Evolutionary conservation across 30 jellyfish, hydroid and myxozoan species (phyloP), one percentile per base, ranked within the genome.

Genomic region (Aurelia aurita): DNA sequence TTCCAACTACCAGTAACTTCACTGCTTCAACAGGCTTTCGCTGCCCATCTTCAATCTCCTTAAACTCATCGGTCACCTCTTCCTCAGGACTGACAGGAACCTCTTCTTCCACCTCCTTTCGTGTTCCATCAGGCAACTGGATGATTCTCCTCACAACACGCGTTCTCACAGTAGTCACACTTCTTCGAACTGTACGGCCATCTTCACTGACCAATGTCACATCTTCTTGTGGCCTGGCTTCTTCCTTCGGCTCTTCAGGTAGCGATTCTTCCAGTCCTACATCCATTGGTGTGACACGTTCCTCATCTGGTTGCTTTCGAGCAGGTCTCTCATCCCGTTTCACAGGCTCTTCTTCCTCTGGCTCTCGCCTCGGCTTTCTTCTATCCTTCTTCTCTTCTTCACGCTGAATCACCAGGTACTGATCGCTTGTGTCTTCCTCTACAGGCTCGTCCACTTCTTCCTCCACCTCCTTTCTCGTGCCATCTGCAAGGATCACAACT

Each of bases 41-140:
- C 44, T 65, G 47, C 21, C 77, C 74, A 14, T 60, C 92, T 13
- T 15, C 72, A 49, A 31, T 25, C 59, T 21, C 92, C 4, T 54
- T 76, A 25, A 44, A 35, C 1, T 25, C 64, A 27, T 39, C 82
- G 18, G 68, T 55, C 12, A 46, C 61, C 54, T 89, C 91, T 32
- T 74, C 86, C 27, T 64, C 88, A 19, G 88, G 63, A 20, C 86
- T 70, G 35, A 72, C 84, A 9, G 95, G 95, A 46, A 85, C 96
- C 79, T 84, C 96, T 29, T 90, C 96, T 61, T 91, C 98, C 19
- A 91, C 72, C 85, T 84, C 98, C 47, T 84, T 76, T 20, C 87
- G 72, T 31, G 94, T 76, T 34, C 96, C 98, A 53, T 91, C 98
- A 0, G 98, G 98, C 73, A 84, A 44, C 19, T 29, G 86, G 74